These are phyloP conservation scores for Romanogobio albipinnatus DNA, from an alignment of 2,113 vertebrate species.

Conservation along the genomic window DNA sequence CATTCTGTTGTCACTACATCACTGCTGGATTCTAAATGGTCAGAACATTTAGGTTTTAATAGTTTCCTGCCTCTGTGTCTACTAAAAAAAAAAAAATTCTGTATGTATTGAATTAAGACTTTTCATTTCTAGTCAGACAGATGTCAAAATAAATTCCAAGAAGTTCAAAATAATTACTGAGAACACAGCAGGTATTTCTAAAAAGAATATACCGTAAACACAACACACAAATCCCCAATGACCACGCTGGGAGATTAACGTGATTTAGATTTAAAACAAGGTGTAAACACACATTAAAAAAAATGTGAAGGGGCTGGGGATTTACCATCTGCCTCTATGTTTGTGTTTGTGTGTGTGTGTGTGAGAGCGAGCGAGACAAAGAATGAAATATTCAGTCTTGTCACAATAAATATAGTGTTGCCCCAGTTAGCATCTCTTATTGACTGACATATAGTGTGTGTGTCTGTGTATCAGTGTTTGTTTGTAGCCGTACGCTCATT, in stretches of 20 bases:
- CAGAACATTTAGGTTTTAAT: slow-evolving; percentile 25
- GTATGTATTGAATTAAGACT: neutral
- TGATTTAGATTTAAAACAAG: slow-evolving; percentile 24
- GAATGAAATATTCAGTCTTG: slow-evolving; percentile 26
- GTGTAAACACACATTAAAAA: slow-evolving; percentile 25
- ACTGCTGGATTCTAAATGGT: slow-evolving; percentile 29
- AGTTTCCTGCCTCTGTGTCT: slow-evolving; percentile 24
- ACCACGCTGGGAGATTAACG: neutral
- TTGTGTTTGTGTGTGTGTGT: neutral
- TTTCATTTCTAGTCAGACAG: neutral
- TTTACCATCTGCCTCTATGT: slow-evolving; percentile 31
- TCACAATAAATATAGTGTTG: slow-evolving; percentile 42
- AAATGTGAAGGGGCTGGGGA: slow-evolving; percentile 25
- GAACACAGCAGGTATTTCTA: neutral
- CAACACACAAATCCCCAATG: slow-evolving; percentile 10
- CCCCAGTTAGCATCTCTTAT: slow-evolving; percentile 50
- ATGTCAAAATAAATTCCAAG: slow-evolving; percentile 4
- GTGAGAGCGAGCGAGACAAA: neutral
- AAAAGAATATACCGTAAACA: neutral
- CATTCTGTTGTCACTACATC: slow-evolving; percentile 45
- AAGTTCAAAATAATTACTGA: neutral
- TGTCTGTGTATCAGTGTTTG: neutral
- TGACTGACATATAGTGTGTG: slow-evolving; percentile 33
- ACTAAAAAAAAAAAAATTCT: neutral
- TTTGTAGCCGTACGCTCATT: slow-evolving; percentile 23